Evolutionary conservation across 2,888 invertebrate genomes (phyloP), one percentile per base, ranked within the genome.

Genomic region (Acanthosoma haemorrhoidale): DNA sequence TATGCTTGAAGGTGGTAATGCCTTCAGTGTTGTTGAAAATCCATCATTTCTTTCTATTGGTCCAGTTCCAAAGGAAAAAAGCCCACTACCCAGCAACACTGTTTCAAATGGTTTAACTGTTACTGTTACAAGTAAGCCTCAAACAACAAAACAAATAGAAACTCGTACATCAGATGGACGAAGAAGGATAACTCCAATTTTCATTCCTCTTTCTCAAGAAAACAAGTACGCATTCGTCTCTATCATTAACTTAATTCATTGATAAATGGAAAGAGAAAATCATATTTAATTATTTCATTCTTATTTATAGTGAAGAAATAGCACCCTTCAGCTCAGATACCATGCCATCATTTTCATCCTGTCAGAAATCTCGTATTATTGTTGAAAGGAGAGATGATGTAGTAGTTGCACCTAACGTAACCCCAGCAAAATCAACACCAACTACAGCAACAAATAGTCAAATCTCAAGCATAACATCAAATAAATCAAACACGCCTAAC

Each of bases 141-240:
- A 25, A 16, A 60, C 60, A 59, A 58, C 68, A 29, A 90, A 94
- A 75, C 96, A 97, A 84, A 92, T 96, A 21, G 96, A 97, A 82
- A 95, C 94, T 0, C 85, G 93, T 74, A 92, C 95, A 3, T 90
- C 94, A 1, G 96, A 97, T 81, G 99, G 98, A 34, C 91, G 94
- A 80, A 83, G 98, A 43, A 85, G 98, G 73, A 99, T 99, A 75
- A 98, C 96, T 6, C 98, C 98, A 0, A 93, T 98, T 81, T 95
- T 94, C 79, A 89, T 98, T 77, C 92, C 94, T 18, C 73, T 75
- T 11, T 73, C 75, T 34, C 74, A 74, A 5, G 76, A 77, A 31
- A 75, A 73, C 71, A 75, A 76, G 75, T 77, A 57, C 72, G 74
- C 59, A 36, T 13, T 31, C n/a, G n/a, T 32, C 38, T n/a, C 18